phyloP scores from a whole-genome alignment of 1,140 invertebrate species.

The Drosophila sp. region DNA sequence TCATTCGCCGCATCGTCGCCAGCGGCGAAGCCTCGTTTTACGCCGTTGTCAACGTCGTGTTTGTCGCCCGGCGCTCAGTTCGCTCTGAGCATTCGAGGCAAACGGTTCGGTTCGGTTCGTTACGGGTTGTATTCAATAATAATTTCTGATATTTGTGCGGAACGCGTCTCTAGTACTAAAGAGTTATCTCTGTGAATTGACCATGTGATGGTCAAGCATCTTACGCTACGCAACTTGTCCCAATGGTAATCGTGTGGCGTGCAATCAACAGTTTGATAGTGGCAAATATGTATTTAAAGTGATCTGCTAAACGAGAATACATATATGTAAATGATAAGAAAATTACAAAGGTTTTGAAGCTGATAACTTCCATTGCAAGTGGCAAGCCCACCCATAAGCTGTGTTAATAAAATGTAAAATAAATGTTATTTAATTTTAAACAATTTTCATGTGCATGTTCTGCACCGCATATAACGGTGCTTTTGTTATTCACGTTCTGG shows the following conservation, averaged over 20 bases:
- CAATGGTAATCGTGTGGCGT: constrained; percentile 1
- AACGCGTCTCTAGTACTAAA: constrained; percentile 21
- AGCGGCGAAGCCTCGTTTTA: constrained; percentile 3
- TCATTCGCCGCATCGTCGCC: constrained; percentile 27
- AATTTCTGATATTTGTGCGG: constrained; percentile 22
- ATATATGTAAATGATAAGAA: constrained; percentile 1
- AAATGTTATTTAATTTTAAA: constrained; percentile 9
- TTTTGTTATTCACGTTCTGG: constrained; percentile 22
- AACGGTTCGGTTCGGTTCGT: constrained; percentile 51
- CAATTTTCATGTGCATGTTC: constrained; percentile 17
- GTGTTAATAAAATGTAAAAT: constrained; percentile 15
- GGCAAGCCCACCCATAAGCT: constrained; percentile 37
- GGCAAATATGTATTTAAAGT: constrained; percentile 25
- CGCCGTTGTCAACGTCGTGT: not conserved
- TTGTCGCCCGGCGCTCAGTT: constrained; percentile 50
- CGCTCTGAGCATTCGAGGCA: constrained; percentile 59
- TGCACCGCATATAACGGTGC: constrained; percentile 15
- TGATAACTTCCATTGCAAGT: constrained; percentile 59
- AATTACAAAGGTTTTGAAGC: constrained; percentile 14
- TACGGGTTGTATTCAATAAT: constrained; percentile 10
- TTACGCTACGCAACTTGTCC: constrained; percentile 32
- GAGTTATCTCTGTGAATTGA: constrained; percentile 32
- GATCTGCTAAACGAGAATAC: constrained; percentile 30
- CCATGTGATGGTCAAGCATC: constrained; percentile 64
- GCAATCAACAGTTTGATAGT: constrained; percentile 54